A percentile compares a stretch with the other conserved stretches of the same genome.
Evolutionary conservation across 2,888 invertebrate genomes (phyloP).

Genomic region (Cyclophora albipunctata): DNA sequence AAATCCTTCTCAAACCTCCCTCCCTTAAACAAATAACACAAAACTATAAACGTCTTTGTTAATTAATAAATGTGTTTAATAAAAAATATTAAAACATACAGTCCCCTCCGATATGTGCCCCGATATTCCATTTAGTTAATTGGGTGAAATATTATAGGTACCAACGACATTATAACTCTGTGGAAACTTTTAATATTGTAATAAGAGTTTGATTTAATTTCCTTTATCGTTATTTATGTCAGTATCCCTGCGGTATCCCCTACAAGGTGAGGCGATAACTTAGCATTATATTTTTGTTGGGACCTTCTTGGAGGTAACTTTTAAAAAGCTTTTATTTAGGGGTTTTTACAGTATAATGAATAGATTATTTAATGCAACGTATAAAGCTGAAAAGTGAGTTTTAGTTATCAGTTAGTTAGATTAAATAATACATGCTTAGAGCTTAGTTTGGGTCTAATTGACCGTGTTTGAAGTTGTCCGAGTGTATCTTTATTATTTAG

Average conservation of each 20-base stretch:
- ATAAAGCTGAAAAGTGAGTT: too few species aligned
- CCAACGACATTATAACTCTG: conserved; percentile 70
- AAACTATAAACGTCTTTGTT: conserved; percentile 35
- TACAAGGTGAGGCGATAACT: conserved; percentile 58
- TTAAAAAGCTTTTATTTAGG: too few species aligned
- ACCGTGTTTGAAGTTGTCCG: too few species aligned
- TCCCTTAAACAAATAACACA: conserved; percentile 13
- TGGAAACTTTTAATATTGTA: conserved; percentile 72
- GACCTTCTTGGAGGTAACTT: too few species aligned
- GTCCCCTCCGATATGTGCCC: conserved; percentile 48
- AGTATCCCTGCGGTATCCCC: conserved; percentile 29
- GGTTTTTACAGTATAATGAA: too few species aligned
- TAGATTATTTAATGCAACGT: too few species aligned
- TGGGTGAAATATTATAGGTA: conserved; percentile 68
- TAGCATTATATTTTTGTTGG: conserved; percentile 55
- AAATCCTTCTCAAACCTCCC: too few species aligned
- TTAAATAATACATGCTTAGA: too few species aligned
- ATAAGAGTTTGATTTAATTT: conserved; percentile 76
- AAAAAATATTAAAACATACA: conserved; percentile 34
- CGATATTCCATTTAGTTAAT: conserved; percentile 66
- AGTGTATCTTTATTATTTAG: too few species aligned
- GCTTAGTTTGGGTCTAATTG: too few species aligned
- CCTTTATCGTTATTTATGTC: conserved; percentile 76
- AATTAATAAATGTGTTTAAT: conserved; percentile 51
- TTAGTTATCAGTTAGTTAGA: too few species aligned